These are phyloP conservation scores for Epicampocera succincta DNA, from an alignment of 2,888 invertebrate genomes.

Conservation along the genomic window DNA sequence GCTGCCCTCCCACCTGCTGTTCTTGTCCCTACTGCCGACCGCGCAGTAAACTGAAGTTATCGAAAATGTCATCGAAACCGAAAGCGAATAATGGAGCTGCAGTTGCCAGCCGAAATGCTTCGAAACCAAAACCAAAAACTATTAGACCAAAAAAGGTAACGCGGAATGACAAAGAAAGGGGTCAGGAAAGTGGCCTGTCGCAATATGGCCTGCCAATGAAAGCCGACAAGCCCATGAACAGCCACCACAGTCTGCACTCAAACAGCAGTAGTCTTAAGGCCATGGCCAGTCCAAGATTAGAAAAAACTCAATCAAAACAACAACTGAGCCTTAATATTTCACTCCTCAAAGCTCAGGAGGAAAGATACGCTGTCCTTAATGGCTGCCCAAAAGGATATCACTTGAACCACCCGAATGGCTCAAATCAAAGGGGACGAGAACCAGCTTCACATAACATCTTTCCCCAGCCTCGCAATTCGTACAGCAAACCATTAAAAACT, in stretches of 20 bases:
- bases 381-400: too few relatives aligned
- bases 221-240: not conserved
- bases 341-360: not conserved
- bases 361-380: too few relatives aligned
- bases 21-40: not conserved
- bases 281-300: not conserved
- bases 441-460: too few relatives aligned
- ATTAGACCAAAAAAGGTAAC: slow-evolving; percentile 1
- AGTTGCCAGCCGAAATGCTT: not conserved
- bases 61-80: not conserved
- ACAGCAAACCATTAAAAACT: too few relatives aligned
- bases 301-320: not conserved
- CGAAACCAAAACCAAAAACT: slow-evolving; percentile 34
- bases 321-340: not conserved
- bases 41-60: not conserved
- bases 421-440: too few relatives aligned
- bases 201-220: not conserved
- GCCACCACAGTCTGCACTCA: too few relatives aligned
- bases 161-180: not conserved
- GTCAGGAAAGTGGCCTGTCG: not conserved
- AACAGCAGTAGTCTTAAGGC: not conserved
- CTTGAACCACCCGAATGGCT: too few relatives aligned
- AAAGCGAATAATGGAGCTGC: not conserved
- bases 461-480: too few relatives aligned
- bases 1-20: not conserved